phyloP scores from a whole-genome alignment of 1,140 invertebrate species.

The Philotrypesis tridentata region DNA sequence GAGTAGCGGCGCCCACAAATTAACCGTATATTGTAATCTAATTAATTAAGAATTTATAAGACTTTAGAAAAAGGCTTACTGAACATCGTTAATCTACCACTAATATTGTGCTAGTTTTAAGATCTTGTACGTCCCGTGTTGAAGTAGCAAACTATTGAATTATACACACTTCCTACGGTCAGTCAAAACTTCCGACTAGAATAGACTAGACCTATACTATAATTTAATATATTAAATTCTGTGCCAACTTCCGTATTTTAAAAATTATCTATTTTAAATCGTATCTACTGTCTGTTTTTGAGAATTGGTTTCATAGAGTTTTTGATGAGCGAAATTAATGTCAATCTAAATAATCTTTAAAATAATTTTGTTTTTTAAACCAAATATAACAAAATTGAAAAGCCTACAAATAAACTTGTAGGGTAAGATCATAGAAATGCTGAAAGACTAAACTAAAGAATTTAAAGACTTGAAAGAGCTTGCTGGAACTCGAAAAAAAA shows the following conservation, averaged over 20 bases:
- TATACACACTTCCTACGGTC: slow-evolving; percentile 10
- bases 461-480: slow-evolving; percentile 34
- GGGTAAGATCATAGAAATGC: neutral
- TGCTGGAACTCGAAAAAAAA: neutral
- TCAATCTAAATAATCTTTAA: neutral
- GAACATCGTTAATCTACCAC: neutral
- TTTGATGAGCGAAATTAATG: neutral
- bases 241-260: slow-evolving; percentile 36
- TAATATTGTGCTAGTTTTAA: neutral
- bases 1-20: neutral
- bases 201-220: slow-evolving; percentile 20
- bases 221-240: neutral
- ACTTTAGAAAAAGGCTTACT: neutral
- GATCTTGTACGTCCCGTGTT: neutral
- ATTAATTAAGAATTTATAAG: neutral
- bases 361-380: neutral
- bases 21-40: neutral
- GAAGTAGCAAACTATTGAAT: slow-evolving; percentile 14
- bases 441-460: slow-evolving; percentile 27
- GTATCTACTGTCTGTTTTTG: neutral
- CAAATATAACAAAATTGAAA: neutral
- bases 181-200: slow-evolving; percentile 11
- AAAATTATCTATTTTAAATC: neutral
- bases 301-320: neutral
- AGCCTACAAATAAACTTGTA: neutral